Evolutionary conservation across 2,113 vertebrate genomes (phyloP).

Genomic region (Stictonetta naevosa): DNA sequence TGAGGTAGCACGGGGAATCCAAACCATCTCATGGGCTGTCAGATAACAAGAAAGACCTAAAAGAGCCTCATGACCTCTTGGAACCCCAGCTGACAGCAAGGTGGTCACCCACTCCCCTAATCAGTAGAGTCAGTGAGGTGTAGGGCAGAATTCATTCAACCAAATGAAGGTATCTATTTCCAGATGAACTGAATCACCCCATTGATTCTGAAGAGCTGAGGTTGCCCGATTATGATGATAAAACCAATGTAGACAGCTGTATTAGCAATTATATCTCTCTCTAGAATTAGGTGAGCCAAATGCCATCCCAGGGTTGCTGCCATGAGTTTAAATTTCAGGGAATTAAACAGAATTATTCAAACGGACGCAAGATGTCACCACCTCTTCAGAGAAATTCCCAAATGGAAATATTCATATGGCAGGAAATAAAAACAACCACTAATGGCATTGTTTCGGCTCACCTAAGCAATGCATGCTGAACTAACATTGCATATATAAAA

Average conservation of each 20-base stretch:
- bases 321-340: rapidly evolving
- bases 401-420: rapidly evolving
- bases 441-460: not conserved
- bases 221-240: not conserved
- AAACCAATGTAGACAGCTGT: not conserved
- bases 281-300: not conserved
- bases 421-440: rapidly evolving
- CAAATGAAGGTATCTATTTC: not conserved
- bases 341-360: not conserved
- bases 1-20: not conserved
- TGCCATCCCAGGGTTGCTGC: not conserved
- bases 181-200: not conserved
- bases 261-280: not conserved
- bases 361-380: constrained; percentile 48
- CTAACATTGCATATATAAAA: not conserved
- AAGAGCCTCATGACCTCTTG: not conserved
- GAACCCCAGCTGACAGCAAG: not conserved
- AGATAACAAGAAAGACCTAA: not conserved
- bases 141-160: not conserved
- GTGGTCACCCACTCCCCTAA: not conserved
- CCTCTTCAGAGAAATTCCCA: not conserved
- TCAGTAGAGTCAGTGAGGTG: not conserved
- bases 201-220: not conserved
- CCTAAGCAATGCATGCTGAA: not conserved
- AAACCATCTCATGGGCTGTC: not conserved